Evolutionary conservation across 2,113 vertebrate species (phyloP).

Genomic region (Heterochromis multidens): DNA sequence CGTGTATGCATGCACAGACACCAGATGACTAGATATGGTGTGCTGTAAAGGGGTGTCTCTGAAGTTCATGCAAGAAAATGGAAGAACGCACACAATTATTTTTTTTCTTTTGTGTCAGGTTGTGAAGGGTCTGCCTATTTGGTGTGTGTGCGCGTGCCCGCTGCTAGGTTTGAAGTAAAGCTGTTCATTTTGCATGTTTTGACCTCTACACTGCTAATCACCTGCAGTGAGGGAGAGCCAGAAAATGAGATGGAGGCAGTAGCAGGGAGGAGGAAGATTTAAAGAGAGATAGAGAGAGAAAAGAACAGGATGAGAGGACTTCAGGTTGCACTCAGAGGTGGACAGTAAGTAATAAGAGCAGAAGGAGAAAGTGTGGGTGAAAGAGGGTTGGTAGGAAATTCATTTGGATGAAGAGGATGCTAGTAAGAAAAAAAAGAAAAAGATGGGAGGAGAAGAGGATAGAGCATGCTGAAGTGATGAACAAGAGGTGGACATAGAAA

Average conservation of each 20-base stretch:
- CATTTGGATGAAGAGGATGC: neutral
- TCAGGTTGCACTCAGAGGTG: conserved; percentile 7
- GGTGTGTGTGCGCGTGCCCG: neutral
- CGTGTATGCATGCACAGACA: neutral
- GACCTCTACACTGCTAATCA: conserved; percentile 56
- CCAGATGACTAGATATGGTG: neutral
- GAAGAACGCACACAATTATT: conserved; percentile 2
- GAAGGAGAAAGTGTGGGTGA: conserved; percentile 5
- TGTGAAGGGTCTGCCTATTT: neutral
- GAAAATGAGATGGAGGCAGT: conserved; percentile 28
- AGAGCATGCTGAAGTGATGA: neutral
- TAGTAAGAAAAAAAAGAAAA: neutral
- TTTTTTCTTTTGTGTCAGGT: neutral
- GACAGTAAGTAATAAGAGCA: neutral
- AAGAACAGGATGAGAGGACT: neutral
- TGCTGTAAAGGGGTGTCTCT: neutral
- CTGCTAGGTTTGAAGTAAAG: conserved; percentile 9
- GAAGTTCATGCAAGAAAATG: neutral
- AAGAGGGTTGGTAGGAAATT: neutral
- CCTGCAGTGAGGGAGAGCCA: neutral
- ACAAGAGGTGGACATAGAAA: neutral
- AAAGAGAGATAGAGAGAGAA: neutral
- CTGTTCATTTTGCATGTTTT: conserved; percentile 42
- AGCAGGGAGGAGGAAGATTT: conserved; percentile 1
- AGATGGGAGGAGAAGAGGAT: neutral